Percentiles rank a stretch among this genome's conserved stretches.
These are phyloP conservation scores for Cerastoderma edule DNA, from an alignment of 2,888 invertebrate genomes.

Conservation along the genomic window DNA sequence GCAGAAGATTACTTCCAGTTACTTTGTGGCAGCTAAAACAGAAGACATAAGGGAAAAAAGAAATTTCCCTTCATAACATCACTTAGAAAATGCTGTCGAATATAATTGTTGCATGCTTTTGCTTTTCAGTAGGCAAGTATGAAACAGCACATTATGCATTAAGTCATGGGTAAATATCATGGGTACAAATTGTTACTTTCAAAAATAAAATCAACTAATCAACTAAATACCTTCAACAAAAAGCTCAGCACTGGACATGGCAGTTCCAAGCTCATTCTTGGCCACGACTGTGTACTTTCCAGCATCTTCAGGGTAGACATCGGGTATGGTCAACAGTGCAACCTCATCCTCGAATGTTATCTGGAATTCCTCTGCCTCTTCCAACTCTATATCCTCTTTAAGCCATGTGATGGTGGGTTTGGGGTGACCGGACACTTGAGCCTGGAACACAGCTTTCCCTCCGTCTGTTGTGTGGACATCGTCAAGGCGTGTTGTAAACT, in stretches of 20 bases:
- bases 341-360: slow-evolving; percentile 83
- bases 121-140: too few relatives aligned
- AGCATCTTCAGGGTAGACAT: slow-evolving; percentile 88
- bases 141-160: too few relatives aligned
- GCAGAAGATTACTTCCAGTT: too few relatives aligned
- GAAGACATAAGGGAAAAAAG: too few relatives aligned
- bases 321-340: slow-evolving; percentile 87
- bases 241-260: slow-evolving; percentile 91
- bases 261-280: slow-evolving; percentile 89
- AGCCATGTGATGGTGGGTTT: slow-evolving; percentile 89
- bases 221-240: slow-evolving; percentile 86
- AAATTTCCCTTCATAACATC: too few relatives aligned
- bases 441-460: slow-evolving; percentile 75
- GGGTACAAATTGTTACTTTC: too few relatives aligned
- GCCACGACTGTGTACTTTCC: slow-evolving; percentile 92
- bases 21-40: too few relatives aligned
- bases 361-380: slow-evolving; percentile 86
- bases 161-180: too few relatives aligned
- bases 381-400: slow-evolving; percentile 89
- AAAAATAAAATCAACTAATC: too few relatives aligned
- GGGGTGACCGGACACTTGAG: slow-evolving; percentile 82
- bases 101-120: too few relatives aligned
- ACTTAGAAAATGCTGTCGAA: too few relatives aligned
- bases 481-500: slow-evolving; percentile 70
- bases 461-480: slow-evolving; percentile 76